phyloP scores from a whole-genome alignment of 2,888 invertebrate species.

The Acronicta aceris region DNA sequence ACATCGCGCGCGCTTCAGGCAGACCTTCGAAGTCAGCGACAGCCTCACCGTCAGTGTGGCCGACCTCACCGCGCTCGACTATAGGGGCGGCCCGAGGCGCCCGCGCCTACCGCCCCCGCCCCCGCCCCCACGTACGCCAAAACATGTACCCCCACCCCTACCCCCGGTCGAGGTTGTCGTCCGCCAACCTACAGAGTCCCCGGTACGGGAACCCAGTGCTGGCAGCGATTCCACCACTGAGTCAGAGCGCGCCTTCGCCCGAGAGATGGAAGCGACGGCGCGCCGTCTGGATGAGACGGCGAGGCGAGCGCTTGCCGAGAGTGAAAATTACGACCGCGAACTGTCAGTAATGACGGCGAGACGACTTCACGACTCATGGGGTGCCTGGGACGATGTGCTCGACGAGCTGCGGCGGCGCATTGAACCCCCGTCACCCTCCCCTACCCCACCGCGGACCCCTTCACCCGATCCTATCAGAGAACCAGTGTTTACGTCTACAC shows the following conservation, averaged over 20 bases:
- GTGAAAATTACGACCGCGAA: conserved; percentile 88
- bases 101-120: conserved; percentile 81
- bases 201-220: conserved; percentile 81
- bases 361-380: conserved; percentile 85
- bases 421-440: conserved; percentile 77
- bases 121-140: conserved; percentile 66
- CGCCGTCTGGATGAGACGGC: conserved; percentile 81
- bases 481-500: conserved; percentile 89
- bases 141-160: conserved; percentile 65
- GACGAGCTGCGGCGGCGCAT: conserved; percentile 83
- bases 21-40: conserved; percentile 83
- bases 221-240: conserved; percentile 86
- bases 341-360: conserved; percentile 88
- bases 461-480: conserved; percentile 80
- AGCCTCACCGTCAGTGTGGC: conserved; percentile 90
- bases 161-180: conserved; percentile 67
- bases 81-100: conserved; percentile 81
- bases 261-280: conserved; percentile 85
- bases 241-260: conserved; percentile 82
- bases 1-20: conserved; percentile 83
- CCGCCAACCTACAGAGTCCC: conserved; percentile 67
- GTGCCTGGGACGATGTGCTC: conserved; percentile 86
- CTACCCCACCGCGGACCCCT: conserved; percentile 81
- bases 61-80: conserved; percentile 90
- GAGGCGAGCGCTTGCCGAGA: conserved; percentile 83